phyloP scores from a whole-genome alignment of 2,797 vertebrate species.

The Myotis vivesi region DNA sequence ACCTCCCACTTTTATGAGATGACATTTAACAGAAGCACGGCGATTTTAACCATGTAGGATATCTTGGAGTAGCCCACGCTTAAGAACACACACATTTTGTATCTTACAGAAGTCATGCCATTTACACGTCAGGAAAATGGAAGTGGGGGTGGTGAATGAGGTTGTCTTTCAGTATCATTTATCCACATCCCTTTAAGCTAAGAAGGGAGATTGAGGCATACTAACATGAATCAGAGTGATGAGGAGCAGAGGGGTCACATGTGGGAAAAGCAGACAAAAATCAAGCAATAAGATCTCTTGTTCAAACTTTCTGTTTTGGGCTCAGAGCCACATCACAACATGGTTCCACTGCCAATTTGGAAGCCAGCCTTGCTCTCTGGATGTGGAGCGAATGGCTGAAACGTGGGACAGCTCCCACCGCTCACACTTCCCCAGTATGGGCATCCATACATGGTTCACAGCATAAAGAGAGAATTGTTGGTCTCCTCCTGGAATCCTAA shows the following conservation, averaged over 20 bases:
- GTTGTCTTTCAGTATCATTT: background rate
- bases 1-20: background rate
- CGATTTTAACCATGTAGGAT: background rate
- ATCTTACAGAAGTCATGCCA: background rate
- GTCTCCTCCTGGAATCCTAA: background rate
- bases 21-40: background rate
- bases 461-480: background rate
- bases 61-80: background rate
- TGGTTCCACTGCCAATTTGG: constrained; percentile 43
- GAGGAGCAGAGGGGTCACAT: background rate
- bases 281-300: background rate
- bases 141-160: background rate
- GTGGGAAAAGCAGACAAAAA: background rate
- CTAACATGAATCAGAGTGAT: background rate
- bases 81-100: background rate
- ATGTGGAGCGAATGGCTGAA: constrained; percentile 41
- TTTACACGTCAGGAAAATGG: background rate
- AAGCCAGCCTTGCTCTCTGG: constrained; percentile 1
- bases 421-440: background rate
- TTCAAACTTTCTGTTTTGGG: background rate
- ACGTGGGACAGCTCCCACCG: constrained; percentile 50
- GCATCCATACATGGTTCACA: background rate
- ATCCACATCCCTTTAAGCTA: background rate
- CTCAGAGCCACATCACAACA: constrained; percentile 41
- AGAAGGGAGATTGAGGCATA: background rate